Evolutionary conservation across 2,888 invertebrate genomes (phyloP), one percentile per base, ranked within the genome.

Genomic region (Acheta domesticus): DNA sequence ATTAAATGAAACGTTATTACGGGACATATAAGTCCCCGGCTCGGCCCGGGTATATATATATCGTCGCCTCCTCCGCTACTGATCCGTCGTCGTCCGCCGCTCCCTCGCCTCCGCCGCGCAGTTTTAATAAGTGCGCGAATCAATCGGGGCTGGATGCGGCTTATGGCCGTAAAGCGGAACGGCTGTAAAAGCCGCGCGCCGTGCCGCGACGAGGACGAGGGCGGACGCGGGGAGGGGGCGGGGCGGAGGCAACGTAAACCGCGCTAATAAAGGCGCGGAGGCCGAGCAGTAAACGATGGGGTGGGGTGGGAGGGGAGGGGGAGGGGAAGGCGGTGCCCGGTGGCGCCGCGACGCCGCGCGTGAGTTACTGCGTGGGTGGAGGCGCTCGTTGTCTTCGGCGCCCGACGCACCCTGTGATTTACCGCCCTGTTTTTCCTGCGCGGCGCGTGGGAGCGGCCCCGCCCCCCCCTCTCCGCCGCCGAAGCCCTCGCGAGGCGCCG

Each of bases 1-100:
- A 62, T 62, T n/a, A 62, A 62, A 62, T 62, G 62, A 62, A 62
- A 62, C 62, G 62, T 62, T 62, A 62, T 62, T 62, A 62, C n/a
- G 62, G 62, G 62, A 62, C 62, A 62, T 62, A 62, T 62, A 62
- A 14, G 62, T 14, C n/a, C 62, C n/a, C 62, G 62, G 16, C n/a
- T 62, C 16, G 62, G 62, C 36, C 36, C 5, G 36, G 36, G 36
- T 36, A 8, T 36, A 36, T 36, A 36, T 36, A 36, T 36, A 36
- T 36, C 36, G 36, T 8, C 8, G 8, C 36, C 36, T 4, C 36
- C 36, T 5, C 36, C 36, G 36, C 16, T 62, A 5, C 62, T 62
- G 16, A n/a, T 19, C 14, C n/a, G 12, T 11, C n/a, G 12, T 11
- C n/a, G 16, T 62, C 62, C 62, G 62, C 5, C 36, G 5, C 23